These are phyloP conservation scores for Gobionotothen gibberifrons DNA, from an alignment of 2,797 vertebrate species.

Conservation along the genomic window DNA sequence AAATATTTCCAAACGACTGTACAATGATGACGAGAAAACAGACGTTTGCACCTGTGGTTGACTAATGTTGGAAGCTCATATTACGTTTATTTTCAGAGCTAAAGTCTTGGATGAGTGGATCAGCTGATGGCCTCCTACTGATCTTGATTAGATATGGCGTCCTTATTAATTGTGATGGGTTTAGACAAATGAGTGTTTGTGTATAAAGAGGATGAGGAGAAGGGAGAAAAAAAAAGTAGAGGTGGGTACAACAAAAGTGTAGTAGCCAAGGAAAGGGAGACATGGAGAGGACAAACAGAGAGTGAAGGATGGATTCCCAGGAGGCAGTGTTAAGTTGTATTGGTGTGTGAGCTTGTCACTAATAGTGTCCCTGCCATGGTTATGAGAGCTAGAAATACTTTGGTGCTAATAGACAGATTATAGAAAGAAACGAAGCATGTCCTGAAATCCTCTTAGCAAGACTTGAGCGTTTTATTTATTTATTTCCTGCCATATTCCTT, in stretches of 20 bases:
- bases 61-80: constrained; percentile 10
- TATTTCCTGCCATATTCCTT: constrained; percentile 81
- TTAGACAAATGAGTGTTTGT: constrained; percentile 23
- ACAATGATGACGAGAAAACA: neutral
- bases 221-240: constrained; percentile 13
- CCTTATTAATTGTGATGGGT: constrained; percentile 61
- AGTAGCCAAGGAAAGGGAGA: constrained; percentile 11
- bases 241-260: constrained; percentile 18
- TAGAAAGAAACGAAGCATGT: constrained; percentile 87
- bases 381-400: constrained; percentile 86
- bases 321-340: constrained; percentile 79
- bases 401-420: constrained; percentile 89
- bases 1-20: constrained; percentile 1
- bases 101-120: constrained; percentile 45
- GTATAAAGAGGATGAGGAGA: constrained; percentile 22
- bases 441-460: constrained; percentile 86
- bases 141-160: constrained; percentile 71
- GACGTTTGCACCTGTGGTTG: constrained; percentile 17
- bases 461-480: constrained; percentile 79
- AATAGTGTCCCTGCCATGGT: constrained; percentile 84
- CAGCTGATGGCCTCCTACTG: constrained; percentile 58
- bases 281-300: constrained; percentile 52
- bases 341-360: constrained; percentile 82
- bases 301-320: constrained; percentile 74
- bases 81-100: neutral